A percentile compares a stretch with the other conserved stretches of the same genome.
These are phyloP conservation scores for Serranus cabrilla DNA, from an alignment of 2,797 vertebrate species.

Conservation along the genomic window DNA sequence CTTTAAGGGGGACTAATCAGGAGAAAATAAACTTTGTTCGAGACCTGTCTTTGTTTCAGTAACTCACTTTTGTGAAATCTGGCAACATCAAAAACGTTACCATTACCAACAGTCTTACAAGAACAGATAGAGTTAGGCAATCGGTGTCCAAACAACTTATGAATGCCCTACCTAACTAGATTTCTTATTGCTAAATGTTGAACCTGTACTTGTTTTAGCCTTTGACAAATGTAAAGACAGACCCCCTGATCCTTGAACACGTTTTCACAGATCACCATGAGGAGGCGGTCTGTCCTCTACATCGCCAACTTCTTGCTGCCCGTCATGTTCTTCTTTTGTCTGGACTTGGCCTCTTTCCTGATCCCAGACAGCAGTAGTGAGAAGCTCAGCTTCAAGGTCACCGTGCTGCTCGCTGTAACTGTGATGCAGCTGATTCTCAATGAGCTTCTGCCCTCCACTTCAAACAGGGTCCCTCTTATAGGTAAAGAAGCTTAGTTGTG, in stretches of 20 bases:
- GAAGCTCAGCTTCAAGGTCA: constrained; percentile 87
- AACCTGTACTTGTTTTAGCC: not conserved
- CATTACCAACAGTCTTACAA: no score
- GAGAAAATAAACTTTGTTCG: no score
- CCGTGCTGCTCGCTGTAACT: constrained; percentile 85
- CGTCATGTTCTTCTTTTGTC: constrained; percentile 78
- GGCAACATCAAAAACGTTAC: no score
- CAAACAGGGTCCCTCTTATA: constrained; percentile 85
- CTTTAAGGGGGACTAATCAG: no score
- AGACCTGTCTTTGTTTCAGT: no score
- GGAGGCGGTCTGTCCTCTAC: constrained; percentile 61
- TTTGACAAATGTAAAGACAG: no score
- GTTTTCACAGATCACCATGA: constrained; percentile 67
- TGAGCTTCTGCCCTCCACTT: constrained; percentile 86
- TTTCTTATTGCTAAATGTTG: no score
- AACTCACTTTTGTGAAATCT: no score
- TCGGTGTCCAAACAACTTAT: no score
- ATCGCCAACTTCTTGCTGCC: constrained; percentile 71
- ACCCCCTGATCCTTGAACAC: no score
- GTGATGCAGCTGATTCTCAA: constrained; percentile 88
- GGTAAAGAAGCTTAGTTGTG: constrained; percentile 68
- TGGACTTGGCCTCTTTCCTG: constrained; percentile 86
- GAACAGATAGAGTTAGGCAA: no score
- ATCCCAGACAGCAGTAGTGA: constrained; percentile 80
- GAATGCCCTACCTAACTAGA: no score